Percentiles rank a stretch among this genome's conserved stretches.
Conservation (phyloP, 2,888 invertebrate genomes). For the Clitarchus hookeri region DNA sequence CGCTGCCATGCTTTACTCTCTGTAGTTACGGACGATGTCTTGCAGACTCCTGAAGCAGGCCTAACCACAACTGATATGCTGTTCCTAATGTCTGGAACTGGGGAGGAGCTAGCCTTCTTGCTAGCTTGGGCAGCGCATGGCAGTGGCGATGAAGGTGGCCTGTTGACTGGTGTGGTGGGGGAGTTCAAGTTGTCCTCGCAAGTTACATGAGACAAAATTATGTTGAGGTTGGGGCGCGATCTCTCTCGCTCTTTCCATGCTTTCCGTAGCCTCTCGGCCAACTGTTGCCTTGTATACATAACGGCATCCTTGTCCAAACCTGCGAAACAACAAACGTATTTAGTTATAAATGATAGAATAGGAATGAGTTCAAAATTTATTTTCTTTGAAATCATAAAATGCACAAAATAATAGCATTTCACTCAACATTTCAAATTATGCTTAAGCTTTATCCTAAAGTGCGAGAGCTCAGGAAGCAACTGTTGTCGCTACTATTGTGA, state of each 20-base stretch:
- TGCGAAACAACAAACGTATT: neutral
- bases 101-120: too few species aligned
- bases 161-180: neutral
- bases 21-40: neutral
- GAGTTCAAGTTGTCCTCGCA: slow-evolving; percentile 24
- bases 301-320: slow-evolving; percentile 30
- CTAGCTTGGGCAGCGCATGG: neutral
- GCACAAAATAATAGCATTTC: too few species aligned
- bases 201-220: slow-evolving; percentile 61
- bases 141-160: neutral
- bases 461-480: too few species aligned
- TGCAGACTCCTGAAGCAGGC: neutral
- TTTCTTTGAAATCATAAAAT: too few species aligned
- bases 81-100: neutral
- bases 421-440: too few species aligned
- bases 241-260: slow-evolving; percentile 56
- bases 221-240: slow-evolving; percentile 47
- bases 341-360: too few species aligned
- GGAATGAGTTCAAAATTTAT: too few species aligned
- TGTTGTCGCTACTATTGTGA: too few species aligned
- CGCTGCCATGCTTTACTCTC: too few species aligned
- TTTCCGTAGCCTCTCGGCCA: slow-evolving; percentile 56
- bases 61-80: neutral
- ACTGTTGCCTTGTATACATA: slow-evolving; percentile 54
- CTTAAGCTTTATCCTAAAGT: too few species aligned